Evolutionary conservation across 1,140 invertebrate species (phyloP).

Genomic region (Leptinotarsa texana): DNA sequence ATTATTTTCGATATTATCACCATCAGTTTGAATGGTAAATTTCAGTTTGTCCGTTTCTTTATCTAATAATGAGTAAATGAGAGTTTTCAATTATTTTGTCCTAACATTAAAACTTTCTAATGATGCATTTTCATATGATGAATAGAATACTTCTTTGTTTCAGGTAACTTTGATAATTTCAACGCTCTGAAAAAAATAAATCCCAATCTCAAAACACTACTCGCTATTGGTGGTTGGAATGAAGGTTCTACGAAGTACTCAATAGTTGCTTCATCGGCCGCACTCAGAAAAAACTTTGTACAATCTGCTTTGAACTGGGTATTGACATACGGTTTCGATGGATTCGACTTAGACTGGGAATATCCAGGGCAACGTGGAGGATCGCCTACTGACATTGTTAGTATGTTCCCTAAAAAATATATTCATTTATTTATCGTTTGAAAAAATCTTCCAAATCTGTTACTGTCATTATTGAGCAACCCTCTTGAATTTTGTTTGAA

Average conservation of each 20-base stretch:
- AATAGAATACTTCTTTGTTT: conserved; percentile 25
- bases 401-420: neutral
- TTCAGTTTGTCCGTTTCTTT: too few species aligned
- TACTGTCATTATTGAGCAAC: too few species aligned
- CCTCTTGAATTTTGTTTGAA: too few species aligned
- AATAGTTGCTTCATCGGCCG: conserved; percentile 51
- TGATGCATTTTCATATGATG: neutral
- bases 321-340: conserved; percentile 72
- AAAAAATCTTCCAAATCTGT: too few species aligned
- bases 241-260: conserved; percentile 73
- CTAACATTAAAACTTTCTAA: neutral
- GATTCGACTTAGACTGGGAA: conserved; percentile 83
- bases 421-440: too few species aligned
- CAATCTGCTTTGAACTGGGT: conserved; percentile 64
- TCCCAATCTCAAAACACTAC: conserved; percentile 67
- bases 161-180: conserved; percentile 52
- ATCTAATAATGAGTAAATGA: too few species aligned
- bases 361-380: conserved; percentile 73
- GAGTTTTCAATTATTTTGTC: neutral
- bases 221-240: conserved; percentile 80
- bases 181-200: conserved; percentile 66
- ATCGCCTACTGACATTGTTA: conserved; percentile 55
- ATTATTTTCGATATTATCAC: too few species aligned
- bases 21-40: too few species aligned
- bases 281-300: conserved; percentile 63